phyloP scores from a whole-genome alignment of 2,113 vertebrate species.

The Papio anubis region DNA sequence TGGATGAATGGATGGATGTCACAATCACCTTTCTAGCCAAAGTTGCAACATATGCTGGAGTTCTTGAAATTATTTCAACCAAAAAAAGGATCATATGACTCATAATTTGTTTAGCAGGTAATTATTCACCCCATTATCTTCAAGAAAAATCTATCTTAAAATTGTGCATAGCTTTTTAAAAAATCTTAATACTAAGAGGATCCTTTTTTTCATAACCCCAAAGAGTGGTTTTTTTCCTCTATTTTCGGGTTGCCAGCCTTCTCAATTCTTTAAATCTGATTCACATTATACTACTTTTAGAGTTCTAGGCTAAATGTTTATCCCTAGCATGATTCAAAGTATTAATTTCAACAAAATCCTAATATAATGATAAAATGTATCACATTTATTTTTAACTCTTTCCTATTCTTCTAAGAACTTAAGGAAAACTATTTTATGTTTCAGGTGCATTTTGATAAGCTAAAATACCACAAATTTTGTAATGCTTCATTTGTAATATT shows the following conservation, averaged over 20 bases:
- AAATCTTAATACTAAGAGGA: not conserved
- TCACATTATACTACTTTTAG: not conserved
- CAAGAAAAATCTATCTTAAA: conserved; percentile 26
- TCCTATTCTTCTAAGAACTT: not conserved
- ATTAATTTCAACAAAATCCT: conserved; percentile 47
- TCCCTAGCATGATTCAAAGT: not conserved
- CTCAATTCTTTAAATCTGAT: conserved; percentile 14
- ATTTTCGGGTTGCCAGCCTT: not conserved
- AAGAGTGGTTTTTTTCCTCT: not conserved
- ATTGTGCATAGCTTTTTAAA: not conserved
- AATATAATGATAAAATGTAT: not conserved
- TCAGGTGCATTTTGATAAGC: not conserved
- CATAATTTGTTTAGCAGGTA: conserved; percentile 17
- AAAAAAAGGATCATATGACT: not conserved
- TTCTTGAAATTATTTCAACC: not conserved
- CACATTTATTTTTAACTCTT: not conserved
- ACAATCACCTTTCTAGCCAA: not conserved
- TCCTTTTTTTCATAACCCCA: not conserved
- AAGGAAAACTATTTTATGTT: conserved; percentile 12
- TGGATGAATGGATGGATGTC: not conserved
- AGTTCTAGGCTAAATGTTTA: conserved; percentile 14
- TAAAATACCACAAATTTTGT: not conserved
- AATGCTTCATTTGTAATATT: not conserved
- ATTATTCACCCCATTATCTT: conserved; percentile 19
- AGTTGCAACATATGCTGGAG: not conserved